Evolutionary conservation across 2,888 invertebrate species (phyloP), one percentile per base, ranked within the genome.

Genomic region (Clepsis dumicolana): DNA sequence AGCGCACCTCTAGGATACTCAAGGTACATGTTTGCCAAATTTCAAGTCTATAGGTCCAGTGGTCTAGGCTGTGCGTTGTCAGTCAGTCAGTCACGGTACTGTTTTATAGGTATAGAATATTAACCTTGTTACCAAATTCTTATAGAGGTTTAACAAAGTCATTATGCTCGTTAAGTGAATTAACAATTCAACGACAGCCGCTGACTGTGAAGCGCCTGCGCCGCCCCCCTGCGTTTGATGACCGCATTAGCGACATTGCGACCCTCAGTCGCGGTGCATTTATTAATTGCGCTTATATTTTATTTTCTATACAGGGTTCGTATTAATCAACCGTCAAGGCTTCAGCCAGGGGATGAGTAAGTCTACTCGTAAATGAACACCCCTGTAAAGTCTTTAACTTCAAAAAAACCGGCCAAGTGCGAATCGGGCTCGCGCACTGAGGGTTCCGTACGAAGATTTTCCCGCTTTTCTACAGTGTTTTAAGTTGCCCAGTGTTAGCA

Each of bases 171-270:
- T 66, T 66, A 66, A 44, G 35, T 18, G 48, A 60, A 61, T 66
- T 66, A 61, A 66, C 54, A 54, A 66, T 66, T 66, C 44, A 16
- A 44, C 3, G 14, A 61, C 4, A 21, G 12, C 29, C 18, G 3
- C 16, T 29, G 10, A 14, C 27, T 27, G 4, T 7, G 16, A 18
- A 10, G 8, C 14, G 24, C 14, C 21, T 24, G 18, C 50, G 44
- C 14, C 0, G 48, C 14, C 24, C 56, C 48, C 56, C 56, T 64
- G 64, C 64, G 25, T 32, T 80, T 85, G 85, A 85, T 80, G 86
- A 84, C 82, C 77, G 78, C 83, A 83, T 85, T 85, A 85, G 81
- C 62, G 63, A 21, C 71, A 53, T 79, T 80, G 80, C 81, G 79
- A 79, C 77, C 71, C 12, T 7, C 25, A 25, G 41, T 16, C 8